A percentile compares a stretch with the other conserved stretches of the same genome.
phyloP scores from a whole-genome alignment of 2,113 vertebrate genomes.

The Triplophysa rosa region DNA sequence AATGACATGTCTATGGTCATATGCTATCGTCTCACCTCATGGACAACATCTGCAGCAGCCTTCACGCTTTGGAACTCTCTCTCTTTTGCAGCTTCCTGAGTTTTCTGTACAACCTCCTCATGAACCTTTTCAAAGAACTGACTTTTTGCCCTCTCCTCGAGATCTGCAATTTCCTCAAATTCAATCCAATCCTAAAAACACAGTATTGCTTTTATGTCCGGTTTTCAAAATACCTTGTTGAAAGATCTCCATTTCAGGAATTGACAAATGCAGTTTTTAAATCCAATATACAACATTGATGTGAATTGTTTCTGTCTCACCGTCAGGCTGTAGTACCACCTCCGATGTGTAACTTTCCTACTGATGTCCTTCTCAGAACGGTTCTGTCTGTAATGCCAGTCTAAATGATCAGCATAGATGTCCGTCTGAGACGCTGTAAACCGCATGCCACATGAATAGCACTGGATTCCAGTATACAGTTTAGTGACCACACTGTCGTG shows the following conservation, averaged over 20 bases:
- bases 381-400: conserved; percentile 99
- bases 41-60: conserved; percentile 90
- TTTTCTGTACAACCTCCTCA: conserved; percentile 96
- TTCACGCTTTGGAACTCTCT: conserved; percentile 93
- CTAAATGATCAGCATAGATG: conserved; percentile 95
- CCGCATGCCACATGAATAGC: conserved; percentile 96
- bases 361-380: conserved; percentile 92
- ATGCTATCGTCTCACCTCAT: conserved; percentile 76
- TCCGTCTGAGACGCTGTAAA: conserved; percentile 95
- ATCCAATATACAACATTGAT: neutral
- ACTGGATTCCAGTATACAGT: conserved; percentile 97
- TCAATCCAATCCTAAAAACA: conserved; percentile 92
- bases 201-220: neutral
- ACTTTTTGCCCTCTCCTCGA: conserved; percentile 96
- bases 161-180: conserved; percentile 97
- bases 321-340: conserved; percentile 95
- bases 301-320: conserved; percentile 69
- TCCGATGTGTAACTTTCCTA: conserved; percentile 92
- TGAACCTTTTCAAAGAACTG: conserved; percentile 97
- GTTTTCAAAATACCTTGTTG: neutral
- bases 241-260: no score
- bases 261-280: neutral
- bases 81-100: conserved; percentile 92
- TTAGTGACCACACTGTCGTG: conserved; percentile 90
- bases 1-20: neutral